Conservation (phyloP, 2,888 invertebrate species). For the Cylindroiulus punctatus region DNA sequence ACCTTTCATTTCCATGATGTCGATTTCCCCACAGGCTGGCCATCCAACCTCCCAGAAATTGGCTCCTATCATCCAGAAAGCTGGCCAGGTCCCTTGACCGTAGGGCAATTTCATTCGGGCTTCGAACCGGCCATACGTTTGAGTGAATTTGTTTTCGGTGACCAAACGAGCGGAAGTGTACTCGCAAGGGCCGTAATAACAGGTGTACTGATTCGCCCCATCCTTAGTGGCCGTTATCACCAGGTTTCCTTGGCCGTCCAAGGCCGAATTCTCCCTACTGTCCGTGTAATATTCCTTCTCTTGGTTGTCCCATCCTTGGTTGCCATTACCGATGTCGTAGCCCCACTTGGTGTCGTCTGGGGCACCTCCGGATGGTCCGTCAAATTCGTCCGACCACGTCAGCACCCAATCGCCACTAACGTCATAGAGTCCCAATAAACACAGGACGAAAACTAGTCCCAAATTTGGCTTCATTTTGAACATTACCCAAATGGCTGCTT, state of each 20-base stretch:
- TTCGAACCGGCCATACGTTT: conserved; percentile 52
- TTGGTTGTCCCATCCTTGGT: conserved; percentile 48
- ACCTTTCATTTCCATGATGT: conserved; percentile 50
- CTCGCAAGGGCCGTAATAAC: conserved; percentile 49
- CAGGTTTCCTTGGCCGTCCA: conserved; percentile 53
- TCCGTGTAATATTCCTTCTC: conserved; percentile 53
- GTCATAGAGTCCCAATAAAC: too few species aligned
- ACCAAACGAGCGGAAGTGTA: conserved; percentile 53
- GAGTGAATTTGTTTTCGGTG: conserved; percentile 35
- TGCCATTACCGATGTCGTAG: conserved; percentile 50
- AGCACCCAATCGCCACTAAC: background rate
- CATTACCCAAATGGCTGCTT: too few species aligned
- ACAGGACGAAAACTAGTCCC: too few species aligned
- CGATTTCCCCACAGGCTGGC: conserved; percentile 54
- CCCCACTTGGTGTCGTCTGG: conserved; percentile 43
- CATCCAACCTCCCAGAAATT: conserved; percentile 36
- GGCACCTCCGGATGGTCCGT: background rate
- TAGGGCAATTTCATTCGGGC: conserved; percentile 27
- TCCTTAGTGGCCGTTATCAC: conserved; percentile 31
- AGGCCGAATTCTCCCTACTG: background rate
- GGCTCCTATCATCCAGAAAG: conserved; percentile 52
- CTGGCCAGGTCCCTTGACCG: conserved; percentile 52
- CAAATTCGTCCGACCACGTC: conserved; percentile 51
- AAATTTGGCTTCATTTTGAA: too few species aligned
- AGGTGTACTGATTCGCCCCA: conserved; percentile 47